Evolutionary conservation across 2,888 invertebrate genomes (phyloP).

Genomic region (Ochropacha duplaris): DNA sequence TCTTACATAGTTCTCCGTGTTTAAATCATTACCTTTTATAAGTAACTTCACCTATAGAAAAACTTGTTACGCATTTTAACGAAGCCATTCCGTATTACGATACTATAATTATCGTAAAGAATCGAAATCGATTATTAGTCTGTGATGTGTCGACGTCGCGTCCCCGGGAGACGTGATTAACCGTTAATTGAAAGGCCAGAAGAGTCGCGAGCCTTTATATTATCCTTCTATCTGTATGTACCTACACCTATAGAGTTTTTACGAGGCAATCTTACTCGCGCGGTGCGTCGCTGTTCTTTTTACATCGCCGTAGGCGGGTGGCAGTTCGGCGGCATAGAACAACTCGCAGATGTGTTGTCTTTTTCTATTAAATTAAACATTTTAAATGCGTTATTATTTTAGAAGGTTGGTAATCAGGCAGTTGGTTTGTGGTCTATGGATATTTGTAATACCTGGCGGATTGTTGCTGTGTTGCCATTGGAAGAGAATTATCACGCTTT

Average conservation of each 20-base stretch:
- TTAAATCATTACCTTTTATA: slow-evolving; percentile 5
- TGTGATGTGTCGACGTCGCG: slow-evolving; percentile 16
- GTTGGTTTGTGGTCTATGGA: no score
- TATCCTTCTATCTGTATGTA: slow-evolving; percentile 1
- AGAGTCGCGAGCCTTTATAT: slow-evolving; percentile 24
- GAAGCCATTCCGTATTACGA: not conserved
- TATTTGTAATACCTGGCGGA: no score
- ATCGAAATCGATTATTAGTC: slow-evolving; percentile 33
- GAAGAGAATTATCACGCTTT: no score
- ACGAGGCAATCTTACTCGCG: slow-evolving; percentile 73
- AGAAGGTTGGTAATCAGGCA: no score
- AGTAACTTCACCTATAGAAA: slow-evolving; percentile 11
- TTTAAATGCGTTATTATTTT: not conserved
- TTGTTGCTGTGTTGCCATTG: no score
- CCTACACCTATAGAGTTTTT: slow-evolving; percentile 50
- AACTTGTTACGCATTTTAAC: not conserved
- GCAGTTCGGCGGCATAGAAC: slow-evolving; percentile 47
- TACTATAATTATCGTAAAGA: slow-evolving; percentile 14
- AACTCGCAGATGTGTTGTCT: slow-evolving; percentile 25
- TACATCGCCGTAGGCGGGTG: slow-evolving; percentile 56
- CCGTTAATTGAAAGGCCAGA: slow-evolving; percentile 46
- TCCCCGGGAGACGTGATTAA: slow-evolving; percentile 44
- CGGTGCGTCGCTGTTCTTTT: slow-evolving; percentile 68
- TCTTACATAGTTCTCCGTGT: no score
- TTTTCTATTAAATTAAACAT: not conserved